Conservation (phyloP, 2,113 vertebrate genomes). For the Elachura formosa region DNA sequence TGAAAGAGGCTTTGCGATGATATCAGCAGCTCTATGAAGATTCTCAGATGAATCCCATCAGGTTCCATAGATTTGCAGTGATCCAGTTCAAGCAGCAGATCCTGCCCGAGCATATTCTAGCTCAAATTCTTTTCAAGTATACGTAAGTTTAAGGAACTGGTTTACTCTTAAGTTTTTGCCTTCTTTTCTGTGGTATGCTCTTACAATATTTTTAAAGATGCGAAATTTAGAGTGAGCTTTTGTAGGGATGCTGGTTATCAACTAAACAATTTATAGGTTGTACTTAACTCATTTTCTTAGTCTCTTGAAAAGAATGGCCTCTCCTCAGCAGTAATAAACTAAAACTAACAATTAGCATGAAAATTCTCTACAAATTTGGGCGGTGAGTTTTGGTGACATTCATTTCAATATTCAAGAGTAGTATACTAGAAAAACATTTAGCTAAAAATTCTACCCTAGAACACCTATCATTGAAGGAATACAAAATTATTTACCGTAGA, state of each 20-base stretch:
- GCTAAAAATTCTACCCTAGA: neutral
- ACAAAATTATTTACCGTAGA: constrained; percentile 76
- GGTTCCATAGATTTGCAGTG: neutral
- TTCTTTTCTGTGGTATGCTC: neutral
- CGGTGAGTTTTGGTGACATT: neutral
- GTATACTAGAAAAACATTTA: neutral
- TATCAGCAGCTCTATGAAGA: neutral
- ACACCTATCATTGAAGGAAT: neutral
- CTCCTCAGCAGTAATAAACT: neutral
- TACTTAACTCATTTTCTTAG: neutral
- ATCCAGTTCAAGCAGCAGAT: neutral
- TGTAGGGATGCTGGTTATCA: neutral
- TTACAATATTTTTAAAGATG: neutral
- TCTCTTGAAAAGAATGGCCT: neutral
- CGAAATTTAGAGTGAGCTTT: neutral
- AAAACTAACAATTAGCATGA: neutral
- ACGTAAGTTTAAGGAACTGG: neutral
- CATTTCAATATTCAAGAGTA: neutral
- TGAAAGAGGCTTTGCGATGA: neutral
- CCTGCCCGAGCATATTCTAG: neutral
- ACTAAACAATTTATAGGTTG: neutral
- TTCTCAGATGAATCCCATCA: neutral
- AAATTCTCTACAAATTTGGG: neutral
- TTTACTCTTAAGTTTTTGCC: neutral
- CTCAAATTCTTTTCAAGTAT: neutral